Evolutionary conservation across 2,113 vertebrate genomes (phyloP).

Genomic region (Ptilonorhynchus violaceus): DNA sequence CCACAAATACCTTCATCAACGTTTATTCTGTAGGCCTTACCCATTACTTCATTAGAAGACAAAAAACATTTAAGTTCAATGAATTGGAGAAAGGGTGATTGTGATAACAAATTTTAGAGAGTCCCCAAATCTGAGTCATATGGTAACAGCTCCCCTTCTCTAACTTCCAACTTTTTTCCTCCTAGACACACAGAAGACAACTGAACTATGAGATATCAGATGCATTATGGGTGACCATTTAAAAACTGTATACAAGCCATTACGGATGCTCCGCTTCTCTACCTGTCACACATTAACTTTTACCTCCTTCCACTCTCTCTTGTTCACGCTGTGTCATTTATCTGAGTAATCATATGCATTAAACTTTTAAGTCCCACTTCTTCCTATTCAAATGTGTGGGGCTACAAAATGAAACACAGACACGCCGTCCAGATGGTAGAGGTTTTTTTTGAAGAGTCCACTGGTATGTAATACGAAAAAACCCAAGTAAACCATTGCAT

Average conservation of each 20-base stretch:
- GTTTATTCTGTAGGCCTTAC: neutral
- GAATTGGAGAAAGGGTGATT: neutral
- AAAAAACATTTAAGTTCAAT: neutral
- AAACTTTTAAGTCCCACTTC: neutral
- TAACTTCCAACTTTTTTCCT: neutral
- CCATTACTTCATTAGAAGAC: neutral
- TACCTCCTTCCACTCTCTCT: neutral
- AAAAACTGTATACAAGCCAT: neutral
- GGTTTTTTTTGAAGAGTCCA: neutral
- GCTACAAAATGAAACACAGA: neutral
- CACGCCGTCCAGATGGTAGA: neutral
- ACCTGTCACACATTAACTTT: neutral
- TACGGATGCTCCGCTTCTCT: neutral
- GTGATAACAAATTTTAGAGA: neutral
- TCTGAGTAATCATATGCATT: neutral
- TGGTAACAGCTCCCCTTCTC: neutral
- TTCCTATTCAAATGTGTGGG: neutral
- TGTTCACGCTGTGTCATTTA: neutral
- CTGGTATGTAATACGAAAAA: neutral
- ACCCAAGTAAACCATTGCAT: neutral
- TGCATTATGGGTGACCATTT: neutral
- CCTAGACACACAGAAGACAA: neutral
- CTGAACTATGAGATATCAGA: neutral
- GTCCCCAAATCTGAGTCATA: neutral
- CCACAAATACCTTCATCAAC: neutral